These are phyloP conservation scores for Hormaphis cornu DNA, from an alignment of 1,140 invertebrate species.

Conservation along the genomic window DNA sequence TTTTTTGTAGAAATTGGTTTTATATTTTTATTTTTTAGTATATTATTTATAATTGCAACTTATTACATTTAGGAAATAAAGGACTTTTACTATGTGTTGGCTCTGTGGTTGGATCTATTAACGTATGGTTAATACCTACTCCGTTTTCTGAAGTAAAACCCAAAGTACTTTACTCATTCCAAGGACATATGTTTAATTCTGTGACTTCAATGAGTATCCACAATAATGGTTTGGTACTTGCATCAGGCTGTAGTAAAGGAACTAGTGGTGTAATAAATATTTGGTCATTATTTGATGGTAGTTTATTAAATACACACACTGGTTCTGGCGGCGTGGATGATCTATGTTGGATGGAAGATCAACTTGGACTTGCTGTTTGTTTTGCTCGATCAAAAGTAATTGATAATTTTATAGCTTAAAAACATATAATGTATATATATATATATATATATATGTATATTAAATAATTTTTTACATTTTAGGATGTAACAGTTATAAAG, in stretches of 20 bases:
- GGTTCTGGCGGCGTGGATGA: slow-evolving; percentile 48
- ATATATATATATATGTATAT: not conserved
- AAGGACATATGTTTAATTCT: slow-evolving; percentile 49
- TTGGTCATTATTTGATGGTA: slow-evolving; percentile 54
- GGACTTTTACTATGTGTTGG: slow-evolving; percentile 44
- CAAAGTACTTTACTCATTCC: slow-evolving; percentile 43
- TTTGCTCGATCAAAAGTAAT: slow-evolving; percentile 49
- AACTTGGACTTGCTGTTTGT: slow-evolving; percentile 45
- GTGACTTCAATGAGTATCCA: slow-evolving; percentile 49
- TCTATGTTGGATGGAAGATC: slow-evolving; percentile 47
- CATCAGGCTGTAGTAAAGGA: slow-evolving; percentile 46
- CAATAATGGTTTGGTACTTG: slow-evolving; percentile 47
- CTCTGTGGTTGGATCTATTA: slow-evolving; percentile 46
- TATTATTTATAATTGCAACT: not conserved
- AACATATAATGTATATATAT: no score
- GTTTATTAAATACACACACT: slow-evolving; percentile 49
- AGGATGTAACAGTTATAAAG: slow-evolving; percentile 47
- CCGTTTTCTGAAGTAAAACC: slow-evolving; percentile 38
- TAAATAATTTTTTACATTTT: not conserved
- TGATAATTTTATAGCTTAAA: no score
- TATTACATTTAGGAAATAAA: slow-evolving; percentile 4
- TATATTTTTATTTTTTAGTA: not conserved
- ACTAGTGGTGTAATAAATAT: slow-evolving; percentile 53
- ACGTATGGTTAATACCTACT: slow-evolving; percentile 46
- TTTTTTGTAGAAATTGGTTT: no score